Conservation (phyloP, 23 tunicate species). For the Styela plicata region DNA sequence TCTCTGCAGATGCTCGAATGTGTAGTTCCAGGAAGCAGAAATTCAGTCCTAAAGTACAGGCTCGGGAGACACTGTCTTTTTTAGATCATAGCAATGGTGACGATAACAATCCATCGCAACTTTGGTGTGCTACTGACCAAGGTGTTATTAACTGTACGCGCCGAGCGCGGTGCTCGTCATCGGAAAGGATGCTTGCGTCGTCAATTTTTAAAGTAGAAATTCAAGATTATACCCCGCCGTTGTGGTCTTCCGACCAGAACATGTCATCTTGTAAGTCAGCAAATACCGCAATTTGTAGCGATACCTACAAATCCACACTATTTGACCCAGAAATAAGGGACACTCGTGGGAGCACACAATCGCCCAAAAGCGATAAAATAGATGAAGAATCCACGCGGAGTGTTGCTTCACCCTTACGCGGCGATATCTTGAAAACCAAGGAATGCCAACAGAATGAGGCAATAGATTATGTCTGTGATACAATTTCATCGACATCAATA, state of each 20-base stretch:
- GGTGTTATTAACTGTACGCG: not conserved
- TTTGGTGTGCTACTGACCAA: not conserved
- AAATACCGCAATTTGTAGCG: not conserved
- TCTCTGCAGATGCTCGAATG: not conserved
- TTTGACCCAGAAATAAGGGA: not conserved
- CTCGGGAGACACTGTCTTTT: not conserved
- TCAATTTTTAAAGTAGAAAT: not conserved
- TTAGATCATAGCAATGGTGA: not conserved
- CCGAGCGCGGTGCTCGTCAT: not conserved
- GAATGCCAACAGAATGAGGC: not conserved
- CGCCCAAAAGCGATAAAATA: no score
- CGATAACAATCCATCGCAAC: not conserved
- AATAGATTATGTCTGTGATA: not conserved
- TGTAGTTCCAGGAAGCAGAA: not conserved
- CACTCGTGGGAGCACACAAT: no score
- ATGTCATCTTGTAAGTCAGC: not conserved
- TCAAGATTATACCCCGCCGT: not conserved
- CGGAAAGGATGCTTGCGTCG: not conserved
- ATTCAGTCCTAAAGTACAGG: not conserved
- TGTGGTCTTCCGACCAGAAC: conserved; percentile 1
- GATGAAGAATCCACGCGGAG: no score
- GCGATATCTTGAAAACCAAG: no score
- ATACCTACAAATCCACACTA: conserved; percentile 2
- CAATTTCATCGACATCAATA: not conserved
- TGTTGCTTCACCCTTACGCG: no score